phyloP scores from a whole-genome alignment of 2,113 vertebrate genomes.

The Otus sunia region DNA sequence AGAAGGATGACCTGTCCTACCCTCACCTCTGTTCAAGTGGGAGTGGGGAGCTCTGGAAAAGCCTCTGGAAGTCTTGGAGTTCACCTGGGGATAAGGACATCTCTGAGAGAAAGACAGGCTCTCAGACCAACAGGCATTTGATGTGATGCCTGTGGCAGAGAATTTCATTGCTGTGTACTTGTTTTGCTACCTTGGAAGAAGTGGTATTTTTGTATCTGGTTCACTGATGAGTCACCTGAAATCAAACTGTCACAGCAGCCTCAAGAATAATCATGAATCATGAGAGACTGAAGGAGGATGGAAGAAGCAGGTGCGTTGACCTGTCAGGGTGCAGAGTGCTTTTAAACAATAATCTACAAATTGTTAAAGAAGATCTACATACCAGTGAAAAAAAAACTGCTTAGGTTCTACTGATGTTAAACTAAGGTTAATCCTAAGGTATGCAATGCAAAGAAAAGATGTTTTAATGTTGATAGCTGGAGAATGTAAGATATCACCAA shows the following conservation, averaged over 20 bases:
- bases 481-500: neutral
- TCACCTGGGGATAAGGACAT: neutral
- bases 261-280: neutral
- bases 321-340: neutral
- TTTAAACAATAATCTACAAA: neutral
- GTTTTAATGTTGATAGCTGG: neutral
- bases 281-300: neutral
- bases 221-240: neutral
- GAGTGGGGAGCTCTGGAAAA: neutral
- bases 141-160: neutral
- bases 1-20: neutral
- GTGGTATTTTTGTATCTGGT: neutral
- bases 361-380: neutral
- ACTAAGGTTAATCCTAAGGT: neutral
- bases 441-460: neutral
- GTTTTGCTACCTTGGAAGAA: neutral
- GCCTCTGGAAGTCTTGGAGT: neutral
- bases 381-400: neutral
- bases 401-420: neutral
- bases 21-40: neutral
- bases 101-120: neutral
- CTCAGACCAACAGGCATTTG: neutral
- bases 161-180: neutral
- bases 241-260: neutral
- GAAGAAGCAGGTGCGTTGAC: neutral